phyloP scores from a whole-genome alignment of 2,888 invertebrate genomes.

The Gerris lacustris region DNA sequence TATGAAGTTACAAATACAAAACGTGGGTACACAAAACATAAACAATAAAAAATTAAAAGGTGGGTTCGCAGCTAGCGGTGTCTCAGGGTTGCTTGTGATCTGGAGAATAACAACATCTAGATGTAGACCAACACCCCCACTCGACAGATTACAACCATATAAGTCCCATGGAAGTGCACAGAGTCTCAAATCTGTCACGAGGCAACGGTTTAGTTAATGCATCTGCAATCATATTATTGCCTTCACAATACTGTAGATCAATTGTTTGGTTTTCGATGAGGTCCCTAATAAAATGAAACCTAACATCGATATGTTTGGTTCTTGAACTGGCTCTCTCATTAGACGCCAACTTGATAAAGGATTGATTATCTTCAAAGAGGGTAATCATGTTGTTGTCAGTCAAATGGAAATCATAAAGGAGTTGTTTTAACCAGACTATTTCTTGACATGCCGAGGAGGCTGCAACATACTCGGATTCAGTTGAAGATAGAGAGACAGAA shows the following conservation, averaged over 20 bases:
- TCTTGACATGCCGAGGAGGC: not conserved
- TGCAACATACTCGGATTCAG: constrained; percentile 10
- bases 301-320: constrained; percentile 20
- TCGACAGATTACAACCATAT: not conserved
- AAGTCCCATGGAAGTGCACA: not conserved
- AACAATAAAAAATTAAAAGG: too few relatives aligned
- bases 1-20: too few relatives aligned
- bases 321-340: constrained; percentile 6
- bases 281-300: constrained; percentile 20
- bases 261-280: constrained; percentile 10
- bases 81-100: too few relatives aligned
- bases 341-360: constrained; percentile 10
- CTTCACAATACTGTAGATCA: constrained; percentile 14
- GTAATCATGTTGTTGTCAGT: not conserved
- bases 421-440: not conserved
- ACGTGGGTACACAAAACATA: too few relatives aligned
- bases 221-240: constrained; percentile 16
- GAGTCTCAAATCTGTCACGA: not conserved
- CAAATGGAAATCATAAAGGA: not conserved
- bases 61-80: too few relatives aligned
- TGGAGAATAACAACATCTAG: too few relatives aligned
- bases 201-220: constrained; percentile 13
- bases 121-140: not conserved
- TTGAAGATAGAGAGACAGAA: constrained; percentile 7
- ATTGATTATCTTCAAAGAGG: constrained; percentile 19